A percentile compares a stretch with the other conserved stretches of the same genome.
Conservation (phyloP, 2,888 invertebrate species). For the Antitype chi region DNA sequence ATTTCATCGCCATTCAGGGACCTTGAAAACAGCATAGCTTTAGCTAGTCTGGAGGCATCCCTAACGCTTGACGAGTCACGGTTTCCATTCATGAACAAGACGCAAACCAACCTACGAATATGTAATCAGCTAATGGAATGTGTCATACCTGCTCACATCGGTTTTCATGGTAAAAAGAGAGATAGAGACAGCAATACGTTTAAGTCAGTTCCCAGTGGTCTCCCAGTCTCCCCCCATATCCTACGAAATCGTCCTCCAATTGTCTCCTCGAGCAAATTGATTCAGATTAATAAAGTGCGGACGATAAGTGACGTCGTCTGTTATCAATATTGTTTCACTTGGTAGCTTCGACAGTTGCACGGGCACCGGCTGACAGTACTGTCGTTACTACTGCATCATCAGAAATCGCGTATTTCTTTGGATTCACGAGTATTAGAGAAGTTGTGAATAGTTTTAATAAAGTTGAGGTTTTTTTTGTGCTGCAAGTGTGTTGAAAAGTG, state of each 20-base stretch:
- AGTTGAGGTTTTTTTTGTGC: constrained; percentile 25
- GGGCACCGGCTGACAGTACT: constrained; percentile 77
- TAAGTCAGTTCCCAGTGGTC: constrained; percentile 8
- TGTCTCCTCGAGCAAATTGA: constrained; percentile 88
- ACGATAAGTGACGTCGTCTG: constrained; percentile 83
- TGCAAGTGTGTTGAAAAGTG: constrained; percentile 50
- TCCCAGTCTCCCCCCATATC: constrained; percentile 36
- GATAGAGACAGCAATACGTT: constrained; percentile 17
- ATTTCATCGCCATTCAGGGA: neutral
- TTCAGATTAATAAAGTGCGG: constrained; percentile 87
- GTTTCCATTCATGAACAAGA: constrained; percentile 29
- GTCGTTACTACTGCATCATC: constrained; percentile 49
- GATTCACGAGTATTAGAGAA: neutral
- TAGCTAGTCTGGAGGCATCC: neutral
- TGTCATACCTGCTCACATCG: constrained; percentile 12
- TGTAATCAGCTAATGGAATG: constrained; percentile 19
- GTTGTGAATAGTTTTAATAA: neutral
- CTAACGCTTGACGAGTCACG: neutral
- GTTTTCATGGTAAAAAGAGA: neutral
- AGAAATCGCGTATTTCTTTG: constrained; percentile 27
- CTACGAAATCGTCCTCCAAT: constrained; percentile 74
- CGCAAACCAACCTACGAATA: neutral
- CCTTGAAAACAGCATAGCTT: too few relatives aligned
- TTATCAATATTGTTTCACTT: constrained; percentile 87
- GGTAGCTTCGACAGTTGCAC: constrained; percentile 81